phyloP scores from a whole-genome alignment of 1,140 invertebrate species.

The Caenorhabditis elegans region DNA sequence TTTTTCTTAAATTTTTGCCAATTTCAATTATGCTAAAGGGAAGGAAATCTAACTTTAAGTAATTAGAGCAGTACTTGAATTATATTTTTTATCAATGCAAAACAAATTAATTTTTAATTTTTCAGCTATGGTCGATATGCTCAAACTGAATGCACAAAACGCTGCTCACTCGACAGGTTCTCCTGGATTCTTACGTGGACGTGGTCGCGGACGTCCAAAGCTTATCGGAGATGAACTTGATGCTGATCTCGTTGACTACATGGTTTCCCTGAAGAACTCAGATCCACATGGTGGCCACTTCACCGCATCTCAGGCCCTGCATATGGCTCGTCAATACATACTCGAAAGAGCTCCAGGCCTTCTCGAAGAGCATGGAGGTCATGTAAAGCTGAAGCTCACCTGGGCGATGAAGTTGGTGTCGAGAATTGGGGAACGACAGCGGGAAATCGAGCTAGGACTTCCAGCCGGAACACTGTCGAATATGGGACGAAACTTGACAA shows the following conservation, averaged over 20 bases:
- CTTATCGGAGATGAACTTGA: constrained; percentile 64
- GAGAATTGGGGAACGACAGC: constrained; percentile 54
- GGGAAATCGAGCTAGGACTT: constrained; percentile 48
- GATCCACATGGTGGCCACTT: constrained; percentile 55
- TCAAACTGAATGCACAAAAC: constrained; percentile 36
- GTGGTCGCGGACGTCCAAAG: constrained; percentile 62
- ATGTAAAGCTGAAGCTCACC: constrained; percentile 62
- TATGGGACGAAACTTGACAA: constrained; percentile 31
- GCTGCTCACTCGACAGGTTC: constrained; percentile 45
- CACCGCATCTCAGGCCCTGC: constrained; percentile 61
- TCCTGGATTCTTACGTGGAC: constrained; percentile 59
- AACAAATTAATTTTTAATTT: not conserved
- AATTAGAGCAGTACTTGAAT: too few relatives aligned
- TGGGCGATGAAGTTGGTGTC: constrained; percentile 64
- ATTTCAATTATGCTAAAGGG: not conserved
- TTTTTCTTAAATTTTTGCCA: not conserved
- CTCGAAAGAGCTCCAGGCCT: constrained; percentile 59
- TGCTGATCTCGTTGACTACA: constrained; percentile 64
- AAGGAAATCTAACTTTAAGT: too few relatives aligned
- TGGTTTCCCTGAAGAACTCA: constrained; percentile 57
- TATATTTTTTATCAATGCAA: not conserved
- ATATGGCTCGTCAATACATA: constrained; percentile 59
- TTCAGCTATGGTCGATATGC: constrained; percentile 32
- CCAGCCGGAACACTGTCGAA: constrained; percentile 43
- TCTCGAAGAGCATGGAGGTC: constrained; percentile 62